Evolutionary conservation across 2,888 invertebrate genomes (phyloP).

Genomic region (Argyresthia goedartella): DNA sequence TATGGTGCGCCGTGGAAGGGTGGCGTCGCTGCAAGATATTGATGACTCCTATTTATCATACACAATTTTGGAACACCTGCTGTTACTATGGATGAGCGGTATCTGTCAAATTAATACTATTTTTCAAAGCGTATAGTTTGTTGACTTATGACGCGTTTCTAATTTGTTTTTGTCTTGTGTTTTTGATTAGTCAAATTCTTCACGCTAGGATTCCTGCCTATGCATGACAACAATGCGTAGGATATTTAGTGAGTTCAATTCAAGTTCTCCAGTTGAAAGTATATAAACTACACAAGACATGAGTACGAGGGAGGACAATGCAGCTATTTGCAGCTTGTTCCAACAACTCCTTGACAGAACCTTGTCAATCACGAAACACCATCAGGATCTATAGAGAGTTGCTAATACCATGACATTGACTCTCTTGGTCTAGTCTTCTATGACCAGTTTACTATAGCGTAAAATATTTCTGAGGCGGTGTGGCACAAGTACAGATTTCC

Average conservation of each 20-base stretch:
- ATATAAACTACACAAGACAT: no score
- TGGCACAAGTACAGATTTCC: no score
- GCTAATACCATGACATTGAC: background rate
- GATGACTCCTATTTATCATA: constrained; percentile 62
- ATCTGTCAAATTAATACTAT: constrained; percentile 53
- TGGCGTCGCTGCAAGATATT: constrained; percentile 36
- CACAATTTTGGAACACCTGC: constrained; percentile 62
- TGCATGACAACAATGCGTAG: no score
- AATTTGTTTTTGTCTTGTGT: background rate
- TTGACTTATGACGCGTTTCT: constrained; percentile 4
- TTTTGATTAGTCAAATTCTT: no score
- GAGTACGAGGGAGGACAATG: background rate
- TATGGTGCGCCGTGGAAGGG: constrained; percentile 39
- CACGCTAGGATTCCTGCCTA: no score
- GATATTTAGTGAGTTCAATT: no score
- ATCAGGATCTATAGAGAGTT: background rate
- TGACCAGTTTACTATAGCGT: no score
- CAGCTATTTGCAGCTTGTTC: background rate
- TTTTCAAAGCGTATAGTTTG: constrained; percentile 7
- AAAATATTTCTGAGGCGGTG: no score
- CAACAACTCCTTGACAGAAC: background rate
- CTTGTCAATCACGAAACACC: background rate
- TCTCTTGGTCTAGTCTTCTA: no score
- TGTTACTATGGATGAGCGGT: constrained; percentile 45
- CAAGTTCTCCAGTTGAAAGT: no score